Percentiles rank a stretch among this genome's conserved stretches.
These are phyloP conservation scores for Symphodus melops DNA, from an alignment of 2,113 vertebrate species.

Conservation along the genomic window DNA sequence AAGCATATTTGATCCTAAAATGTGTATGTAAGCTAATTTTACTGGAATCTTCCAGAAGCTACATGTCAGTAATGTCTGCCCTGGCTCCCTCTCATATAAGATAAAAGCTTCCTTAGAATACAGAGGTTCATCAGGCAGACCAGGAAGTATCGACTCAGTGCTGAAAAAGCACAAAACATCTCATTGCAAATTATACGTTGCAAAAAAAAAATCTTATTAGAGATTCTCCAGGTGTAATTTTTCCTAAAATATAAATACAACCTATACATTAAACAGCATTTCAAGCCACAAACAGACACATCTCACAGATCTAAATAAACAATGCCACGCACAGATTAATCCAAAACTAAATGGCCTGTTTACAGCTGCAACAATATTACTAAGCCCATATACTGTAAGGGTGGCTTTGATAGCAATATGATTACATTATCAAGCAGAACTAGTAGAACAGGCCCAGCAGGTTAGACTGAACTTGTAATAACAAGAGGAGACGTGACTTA, in stretches of 20 bases:
- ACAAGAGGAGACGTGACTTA: slow-evolving; percentile 56
- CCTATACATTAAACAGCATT: neutral
- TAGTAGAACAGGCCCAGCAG: slow-evolving; percentile 61
- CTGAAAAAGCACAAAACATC: neutral
- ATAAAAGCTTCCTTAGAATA: neutral
- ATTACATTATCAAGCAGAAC: slow-evolving; percentile 55
- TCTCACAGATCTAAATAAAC: slow-evolving; percentile 57
- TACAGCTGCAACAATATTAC: slow-evolving; percentile 71
- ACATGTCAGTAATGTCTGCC: neutral
- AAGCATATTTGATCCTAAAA: too few species aligned
- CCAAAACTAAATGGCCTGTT: slow-evolving; percentile 50
- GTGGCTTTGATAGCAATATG: slow-evolving; percentile 55
- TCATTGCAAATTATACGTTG: too few species aligned
- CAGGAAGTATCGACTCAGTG: neutral
- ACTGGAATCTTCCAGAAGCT: slow-evolving; percentile 11
- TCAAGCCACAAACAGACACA: neutral
- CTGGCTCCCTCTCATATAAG: neutral
- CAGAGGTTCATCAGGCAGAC: neutral
- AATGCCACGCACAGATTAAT: slow-evolving; percentile 21
- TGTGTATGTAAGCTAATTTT: neutral
- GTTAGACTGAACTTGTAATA: slow-evolving; percentile 61
- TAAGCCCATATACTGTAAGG: slow-evolving; percentile 43
- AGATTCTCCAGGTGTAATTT: too few species aligned
- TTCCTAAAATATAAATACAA: neutral
- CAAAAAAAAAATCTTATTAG: too few species aligned